phyloP scores from a whole-genome alignment of 2,888 invertebrate species.

The Trisateles emortualis region DNA sequence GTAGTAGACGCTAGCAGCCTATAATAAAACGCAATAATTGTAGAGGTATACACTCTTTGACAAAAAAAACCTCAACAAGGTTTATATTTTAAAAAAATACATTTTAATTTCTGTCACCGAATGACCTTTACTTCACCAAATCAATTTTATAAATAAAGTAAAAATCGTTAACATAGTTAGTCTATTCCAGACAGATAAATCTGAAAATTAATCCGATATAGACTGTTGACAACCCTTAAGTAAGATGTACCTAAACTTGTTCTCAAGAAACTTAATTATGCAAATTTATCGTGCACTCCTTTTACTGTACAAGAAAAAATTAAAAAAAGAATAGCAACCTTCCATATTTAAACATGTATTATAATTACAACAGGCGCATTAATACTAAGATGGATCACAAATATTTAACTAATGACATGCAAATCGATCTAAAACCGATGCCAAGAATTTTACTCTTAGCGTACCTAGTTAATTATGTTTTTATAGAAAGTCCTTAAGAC shows the following conservation, averaged over 20 bases:
- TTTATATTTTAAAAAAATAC: too few species aligned
- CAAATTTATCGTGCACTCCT: background rate
- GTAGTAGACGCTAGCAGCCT: too few species aligned
- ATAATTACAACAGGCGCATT: background rate
- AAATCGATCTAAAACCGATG: background rate
- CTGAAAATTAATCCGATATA: background rate
- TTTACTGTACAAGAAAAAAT: background rate
- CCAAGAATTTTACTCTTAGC: background rate
- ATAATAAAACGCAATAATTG: too few species aligned
- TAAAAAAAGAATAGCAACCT: background rate
- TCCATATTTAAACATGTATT: background rate
- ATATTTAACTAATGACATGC: background rate
- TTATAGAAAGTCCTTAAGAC: background rate
- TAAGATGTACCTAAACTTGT: background rate
- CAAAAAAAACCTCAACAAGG: too few species aligned
- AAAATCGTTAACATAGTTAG: too few species aligned
- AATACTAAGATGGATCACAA: background rate
- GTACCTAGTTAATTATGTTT: background rate
- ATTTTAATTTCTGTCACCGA: too few species aligned
- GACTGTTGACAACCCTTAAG: background rate
- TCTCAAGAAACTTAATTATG: background rate
- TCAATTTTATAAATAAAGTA: too few species aligned
- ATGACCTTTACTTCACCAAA: too few species aligned
- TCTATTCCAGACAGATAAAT: too few species aligned
- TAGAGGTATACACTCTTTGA: too few species aligned